Base-by-base conservation (phyloP, 1,140 invertebrate species). In the Drosophila sturtevanti region DNA sequence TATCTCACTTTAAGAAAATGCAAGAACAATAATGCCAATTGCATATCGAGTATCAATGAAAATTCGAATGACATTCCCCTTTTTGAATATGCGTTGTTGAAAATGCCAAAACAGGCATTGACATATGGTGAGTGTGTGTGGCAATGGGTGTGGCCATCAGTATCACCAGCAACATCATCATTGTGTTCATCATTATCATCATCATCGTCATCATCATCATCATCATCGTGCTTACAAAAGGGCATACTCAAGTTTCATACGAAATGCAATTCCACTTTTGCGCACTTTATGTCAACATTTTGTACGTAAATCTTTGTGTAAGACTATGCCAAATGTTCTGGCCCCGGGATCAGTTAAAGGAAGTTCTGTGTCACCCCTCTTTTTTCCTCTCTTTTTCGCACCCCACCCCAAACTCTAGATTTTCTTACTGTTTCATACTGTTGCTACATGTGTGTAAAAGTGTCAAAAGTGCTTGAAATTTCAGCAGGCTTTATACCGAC, bases 211-310 rank as follows among this genome's bases (percentile, higher is more conserved):
- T 34, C 55, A 31, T 56, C 67, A 16, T 75, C 75, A 81, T 82
- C 64, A 77, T 73, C 79, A 80, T 87, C 76, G 76, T 78, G 85
- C 89, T 89, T 89, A 89, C 84, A 89, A 89, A 89, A 89, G 84
- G 77, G 84, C 84, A 89, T 89, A 84, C 85, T 89, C 84, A 80
- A 89, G 85, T 89, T 89, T 89, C 84, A 89, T 89, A 80, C 85
- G 84, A 89, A 89, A 89, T 89, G 84, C 84, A 89, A 89, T 89
- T 89, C 84, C 85, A 89, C 84, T 89, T 89, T 86, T 82, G 77
- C 84, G 73, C 80, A 89, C 84, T 89, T 89, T 89, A 84, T 89
- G 84, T 75, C 84, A 84, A 89, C 84, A 89, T 89, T 87, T 84
- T 85, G 85, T 78, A 84, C 85, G 79, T 82, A 89, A 89, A 89